Evolutionary conservation across 2,797 vertebrate species (phyloP), one percentile per base, ranked within the genome.

Genomic region (Sebastes diaconus): DNA sequence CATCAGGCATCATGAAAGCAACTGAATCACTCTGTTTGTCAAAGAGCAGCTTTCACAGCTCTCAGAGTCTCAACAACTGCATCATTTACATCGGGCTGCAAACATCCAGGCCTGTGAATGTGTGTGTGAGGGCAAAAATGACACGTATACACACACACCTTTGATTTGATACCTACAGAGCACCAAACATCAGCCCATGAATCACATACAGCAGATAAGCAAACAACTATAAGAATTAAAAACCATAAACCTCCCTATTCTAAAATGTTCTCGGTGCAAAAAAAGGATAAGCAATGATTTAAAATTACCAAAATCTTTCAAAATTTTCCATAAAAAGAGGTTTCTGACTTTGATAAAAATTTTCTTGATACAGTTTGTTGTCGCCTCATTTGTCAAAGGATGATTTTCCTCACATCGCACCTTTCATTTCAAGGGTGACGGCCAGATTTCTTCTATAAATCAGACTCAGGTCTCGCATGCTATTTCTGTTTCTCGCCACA

Each of bases 11-110:
- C 72, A 80, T 76, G 85, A 91, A 90, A 86, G 88, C 72, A 30
- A 77, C 64, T 57, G 78, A 91, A 88, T 92, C 90, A 88, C 85
- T 68, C 50, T 74, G 82, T 80, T 84, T 64, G 79, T 93, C 87
- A 92, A 93, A 92, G 91, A 90, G 89, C 68, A 85, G 87, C 92
- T 92, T 93, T 95, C 91, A 93, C 87, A 74, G 78, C 84, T 60
- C 83, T 46, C 69, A 42, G 59, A 76, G 36, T 68, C 79, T 54
- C 59, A 87, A 94, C 87, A 93, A 91, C 84, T 75, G 88, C 82
- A 90, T 90, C 81, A 91, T 94, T 92, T 88, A 91, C 83, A 80
- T 76, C 42, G 57, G 58, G 55, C 68, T 30, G 65, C 75, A 46
- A 22, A 88, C 58, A 70, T 46, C n/a, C 57, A 68, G 22, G 32